These are phyloP conservation scores for Chloropsis cyanopogon DNA, from an alignment of 2,113 vertebrate genomes.

Conservation along the genomic window DNA sequence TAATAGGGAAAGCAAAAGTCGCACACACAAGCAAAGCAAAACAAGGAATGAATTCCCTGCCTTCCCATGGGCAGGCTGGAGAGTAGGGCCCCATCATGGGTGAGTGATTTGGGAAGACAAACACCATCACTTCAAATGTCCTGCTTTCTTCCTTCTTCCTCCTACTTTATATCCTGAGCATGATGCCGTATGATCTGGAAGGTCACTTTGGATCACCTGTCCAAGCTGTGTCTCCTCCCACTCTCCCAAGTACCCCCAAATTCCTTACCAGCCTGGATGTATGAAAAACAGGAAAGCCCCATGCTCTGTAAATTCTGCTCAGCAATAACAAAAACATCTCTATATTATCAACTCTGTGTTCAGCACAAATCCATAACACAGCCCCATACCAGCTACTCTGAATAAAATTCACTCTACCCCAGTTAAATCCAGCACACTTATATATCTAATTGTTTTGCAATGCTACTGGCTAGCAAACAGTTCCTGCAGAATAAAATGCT, in stretches of 20 bases:
- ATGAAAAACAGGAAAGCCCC: rapidly evolving
- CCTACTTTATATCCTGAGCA: not conserved
- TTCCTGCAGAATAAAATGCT: not conserved
- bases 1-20: not conserved
- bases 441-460: not conserved
- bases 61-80: not conserved
- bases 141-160: not conserved
- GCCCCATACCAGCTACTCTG: not conserved
- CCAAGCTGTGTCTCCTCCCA: rapidly evolving
- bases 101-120: not conserved
- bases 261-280: not conserved
- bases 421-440: not conserved
- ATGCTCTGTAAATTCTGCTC: not conserved
- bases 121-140: not conserved
- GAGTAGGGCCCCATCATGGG: too few relatives aligned
- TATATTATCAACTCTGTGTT: not conserved
- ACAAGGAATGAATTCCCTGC: not conserved
- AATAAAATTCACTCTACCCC: not conserved
- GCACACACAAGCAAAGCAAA: not conserved
- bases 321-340: not conserved
- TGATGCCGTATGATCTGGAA: not conserved
- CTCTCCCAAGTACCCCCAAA: not conserved
- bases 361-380: not conserved
- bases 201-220: not conserved
- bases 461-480: not conserved